phyloP scores from a whole-genome alignment of 2,888 invertebrate species.

The Macrosiphum euphorbiae region DNA sequence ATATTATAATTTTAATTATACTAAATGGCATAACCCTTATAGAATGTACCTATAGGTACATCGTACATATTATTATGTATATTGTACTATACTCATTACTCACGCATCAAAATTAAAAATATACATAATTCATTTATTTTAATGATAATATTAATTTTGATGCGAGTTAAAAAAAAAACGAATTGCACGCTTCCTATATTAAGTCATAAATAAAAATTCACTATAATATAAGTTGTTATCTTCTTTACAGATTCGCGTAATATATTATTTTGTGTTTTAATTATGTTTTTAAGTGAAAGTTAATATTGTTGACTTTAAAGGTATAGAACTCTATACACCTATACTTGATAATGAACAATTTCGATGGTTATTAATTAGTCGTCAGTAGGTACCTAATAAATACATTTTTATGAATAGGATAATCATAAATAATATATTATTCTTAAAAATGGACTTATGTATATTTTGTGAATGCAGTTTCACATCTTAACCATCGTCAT shows the following conservation, averaged over 20 bases:
- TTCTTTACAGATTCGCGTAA: background rate
- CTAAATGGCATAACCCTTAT: background rate
- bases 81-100: background rate
- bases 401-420: background rate
- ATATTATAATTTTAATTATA: slow-evolving; percentile 4
- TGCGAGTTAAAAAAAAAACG: background rate
- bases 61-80: background rate
- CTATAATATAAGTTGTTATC: background rate
- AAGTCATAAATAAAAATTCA: background rate
- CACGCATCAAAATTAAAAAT: background rate
- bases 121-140: background rate
- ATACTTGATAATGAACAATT: background rate
- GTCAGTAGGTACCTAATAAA: too few species aligned
- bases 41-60: background rate
- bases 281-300: background rate
- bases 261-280: background rate
- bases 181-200: background rate
- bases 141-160: background rate
- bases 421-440: background rate
- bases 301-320: background rate
- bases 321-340: background rate
- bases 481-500: background rate
- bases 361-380: background rate
- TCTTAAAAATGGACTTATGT: background rate
- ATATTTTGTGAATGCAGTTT: background rate